These are phyloP conservation scores for Chaetophractus vellerosus DNA, from an alignment of 2,797 vertebrate genomes.

Conservation along the genomic window DNA sequence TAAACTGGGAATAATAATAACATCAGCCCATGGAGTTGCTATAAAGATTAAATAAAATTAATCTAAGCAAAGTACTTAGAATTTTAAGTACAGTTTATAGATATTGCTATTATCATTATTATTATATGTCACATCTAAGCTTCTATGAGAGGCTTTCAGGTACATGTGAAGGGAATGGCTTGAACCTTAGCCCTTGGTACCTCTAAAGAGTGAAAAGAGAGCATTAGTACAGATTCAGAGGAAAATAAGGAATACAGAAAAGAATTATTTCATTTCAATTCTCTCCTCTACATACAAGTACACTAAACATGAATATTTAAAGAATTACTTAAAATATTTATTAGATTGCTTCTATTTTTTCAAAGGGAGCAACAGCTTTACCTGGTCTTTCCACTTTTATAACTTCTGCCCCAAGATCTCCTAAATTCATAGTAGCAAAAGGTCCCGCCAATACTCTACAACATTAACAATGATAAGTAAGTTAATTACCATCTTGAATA, in stretches of 20 bases:
- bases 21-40: background rate
- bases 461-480: conserved; percentile 59
- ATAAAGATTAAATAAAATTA: conserved; percentile 44
- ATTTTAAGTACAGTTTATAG: background rate
- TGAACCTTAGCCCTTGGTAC: background rate
- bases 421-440: conserved; percentile 98
- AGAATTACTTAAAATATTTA: conserved; percentile 39
- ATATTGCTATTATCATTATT: background rate
- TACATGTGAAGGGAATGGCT: background rate
- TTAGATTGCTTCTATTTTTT: conserved; percentile 12
- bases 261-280: conserved; percentile 44
- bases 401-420: conserved; percentile 97
- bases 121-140: background rate
- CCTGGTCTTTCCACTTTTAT: conserved; percentile 98
- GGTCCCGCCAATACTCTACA: conserved; percentile 96
- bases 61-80: background rate
- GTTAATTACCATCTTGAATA: conserved; percentile 44
- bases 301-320: background rate
- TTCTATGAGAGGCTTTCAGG: background rate
- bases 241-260: background rate
- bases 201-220: background rate
- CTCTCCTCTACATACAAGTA: background rate
- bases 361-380: conserved; percentile 84
- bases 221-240: background rate
- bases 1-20: conserved; percentile 12